Evolutionary conservation across 2,888 invertebrate species (phyloP), one percentile per base, ranked within the genome.

Genomic region (Chloromyia formosa): DNA sequence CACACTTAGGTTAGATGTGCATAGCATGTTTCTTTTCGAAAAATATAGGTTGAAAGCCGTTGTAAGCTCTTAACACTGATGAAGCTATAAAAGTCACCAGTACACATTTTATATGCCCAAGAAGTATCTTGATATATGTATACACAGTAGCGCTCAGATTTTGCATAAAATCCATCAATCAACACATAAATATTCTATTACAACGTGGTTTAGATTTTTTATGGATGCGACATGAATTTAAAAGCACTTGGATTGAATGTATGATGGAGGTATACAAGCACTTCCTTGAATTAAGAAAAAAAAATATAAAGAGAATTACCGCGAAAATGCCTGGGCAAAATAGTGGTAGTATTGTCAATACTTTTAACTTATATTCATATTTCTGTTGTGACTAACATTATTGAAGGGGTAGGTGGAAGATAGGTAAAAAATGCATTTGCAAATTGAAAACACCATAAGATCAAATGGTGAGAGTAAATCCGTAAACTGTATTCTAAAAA

Each of bases 121-220:
- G 27, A 10, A 49, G 14, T 49, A 49, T 49, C 12, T n/a, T 5
- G 12, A 12, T n/a, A n/a, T 49, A 49, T 5, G 42, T 42, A 5
- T 12, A 9, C 42, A 42, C 4, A 12, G 16, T 49, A n/a, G 49
- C 12, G 23, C 27, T 9, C 23, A 23, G 60, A 27, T 60, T 60
- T 60, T 23, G 58, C 14, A 60, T 23, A 23, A 27, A 22, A 27
- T 27, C 60, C 60, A 60, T 60, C 27, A 23, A 60, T 60, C 60
- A 60, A 14, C 60, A 23, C 60, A 60, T 60, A 60, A 60, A 60
- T 60, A 60, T 60, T 60, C 27, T 12, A 23, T 12, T 27, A 1
- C 22, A 18, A n/a, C 60, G 12, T 49, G 27, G 27, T 35, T 35
- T 35, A 56, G 60, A 23, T n/a, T 49, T 60, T 60, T 60, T 27